A percentile compares a stretch with the other conserved stretches of the same genome.
These are phyloP conservation scores for Falcaria lacertinaria DNA, from an alignment of 2,888 invertebrate genomes.

Conservation along the genomic window DNA sequence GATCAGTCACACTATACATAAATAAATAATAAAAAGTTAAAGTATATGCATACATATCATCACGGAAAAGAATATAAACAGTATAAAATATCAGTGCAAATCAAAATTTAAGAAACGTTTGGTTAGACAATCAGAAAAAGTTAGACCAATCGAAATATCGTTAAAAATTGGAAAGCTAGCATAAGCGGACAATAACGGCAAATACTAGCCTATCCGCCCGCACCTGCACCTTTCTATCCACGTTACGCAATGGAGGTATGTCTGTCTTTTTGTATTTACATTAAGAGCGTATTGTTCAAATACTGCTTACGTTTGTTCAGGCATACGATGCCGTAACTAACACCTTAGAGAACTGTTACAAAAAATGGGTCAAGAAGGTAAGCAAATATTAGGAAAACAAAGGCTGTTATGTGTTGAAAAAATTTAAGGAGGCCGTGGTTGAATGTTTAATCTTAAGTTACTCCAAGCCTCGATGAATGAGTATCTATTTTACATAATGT, in stretches of 20 bases:
- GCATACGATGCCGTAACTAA: background rate
- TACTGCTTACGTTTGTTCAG: background rate
- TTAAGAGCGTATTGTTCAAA: slow-evolving; percentile 1
- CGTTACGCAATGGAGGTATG: background rate
- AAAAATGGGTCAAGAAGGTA: background rate
- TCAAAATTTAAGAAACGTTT: no score
- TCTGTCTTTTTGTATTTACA: background rate
- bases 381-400: background rate
- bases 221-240: background rate
- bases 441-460: no score
- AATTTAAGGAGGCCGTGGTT: no score
- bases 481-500: no score
- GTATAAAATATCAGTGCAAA: no score
- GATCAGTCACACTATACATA: no score
- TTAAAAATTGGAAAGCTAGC: background rate
- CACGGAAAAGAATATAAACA: no score
- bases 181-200: background rate
- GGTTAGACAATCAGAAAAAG: slow-evolving; percentile 12
- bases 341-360: background rate
- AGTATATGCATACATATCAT: no score
- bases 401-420: background rate
- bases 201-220: background rate
- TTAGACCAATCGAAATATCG: background rate
- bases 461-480: no score
- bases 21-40: no score